A percentile compares a stretch with the other conserved stretches of the same genome.
phyloP scores from a whole-genome alignment of 2,888 invertebrate species.

The Folsomia candida region DNA sequence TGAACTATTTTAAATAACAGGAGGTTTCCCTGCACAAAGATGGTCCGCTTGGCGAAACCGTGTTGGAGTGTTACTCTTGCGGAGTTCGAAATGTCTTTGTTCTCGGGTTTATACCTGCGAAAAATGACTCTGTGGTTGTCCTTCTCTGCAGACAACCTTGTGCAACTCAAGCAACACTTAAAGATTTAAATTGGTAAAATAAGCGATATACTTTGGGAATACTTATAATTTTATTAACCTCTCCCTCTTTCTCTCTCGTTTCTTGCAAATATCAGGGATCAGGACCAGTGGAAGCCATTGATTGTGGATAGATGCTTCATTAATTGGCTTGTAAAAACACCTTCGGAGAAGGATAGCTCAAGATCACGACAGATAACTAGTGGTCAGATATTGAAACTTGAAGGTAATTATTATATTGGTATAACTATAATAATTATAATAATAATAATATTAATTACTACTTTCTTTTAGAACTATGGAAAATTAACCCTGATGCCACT shows the following conservation, averaged over 20 bases:
- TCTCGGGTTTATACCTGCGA: constrained; percentile 97
- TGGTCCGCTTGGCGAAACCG: constrained; percentile 95
- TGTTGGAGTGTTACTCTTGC: constrained; percentile 97
- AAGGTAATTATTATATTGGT: no score
- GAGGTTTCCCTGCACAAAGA: constrained; percentile 97
- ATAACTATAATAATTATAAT: no score
- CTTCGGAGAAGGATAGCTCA: constrained; percentile 92
- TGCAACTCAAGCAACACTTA: constrained; percentile 92
- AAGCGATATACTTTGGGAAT: not conserved
- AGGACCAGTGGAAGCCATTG: constrained; percentile 96
- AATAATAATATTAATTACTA: no score
- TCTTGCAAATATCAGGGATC: no score
- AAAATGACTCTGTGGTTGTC: constrained; percentile 97
- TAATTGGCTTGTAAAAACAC: constrained; percentile 96
- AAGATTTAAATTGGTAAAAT: constrained; percentile 91
- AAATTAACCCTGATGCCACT: constrained; percentile 95
- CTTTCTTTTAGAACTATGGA: constrained; percentile 99
- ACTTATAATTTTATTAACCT: not conserved
- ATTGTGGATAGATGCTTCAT: constrained; percentile 95
- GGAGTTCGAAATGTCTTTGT: constrained; percentile 98
- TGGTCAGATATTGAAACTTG: constrained; percentile 93
- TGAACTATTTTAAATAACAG: constrained; percentile 52
- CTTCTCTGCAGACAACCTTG: constrained; percentile 96
- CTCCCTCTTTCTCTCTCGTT: constrained; percentile 14
- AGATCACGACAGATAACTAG: constrained; percentile 95